These are phyloP conservation scores for Thysanoteuthis rhombus DNA, from an alignment of 2,888 invertebrate genomes.

Conservation along the genomic window DNA sequence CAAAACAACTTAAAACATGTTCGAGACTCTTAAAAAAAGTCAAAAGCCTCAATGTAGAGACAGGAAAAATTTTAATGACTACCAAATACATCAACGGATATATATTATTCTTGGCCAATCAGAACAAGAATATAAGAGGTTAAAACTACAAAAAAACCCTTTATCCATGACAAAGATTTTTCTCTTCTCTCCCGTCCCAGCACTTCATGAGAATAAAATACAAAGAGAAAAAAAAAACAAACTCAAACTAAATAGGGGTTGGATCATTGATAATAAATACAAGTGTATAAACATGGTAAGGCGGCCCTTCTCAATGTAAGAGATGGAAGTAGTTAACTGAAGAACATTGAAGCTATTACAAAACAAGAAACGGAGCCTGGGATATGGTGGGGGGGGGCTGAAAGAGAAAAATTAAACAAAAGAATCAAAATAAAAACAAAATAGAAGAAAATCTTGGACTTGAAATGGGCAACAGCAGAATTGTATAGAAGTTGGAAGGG, in stretches of 20 bases:
- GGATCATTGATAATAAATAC: neutral
- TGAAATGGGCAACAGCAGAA: neutral
- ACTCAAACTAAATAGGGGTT: neutral
- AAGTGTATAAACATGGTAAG: neutral
- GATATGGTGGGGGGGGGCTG: neutral
- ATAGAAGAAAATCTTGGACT: neutral
- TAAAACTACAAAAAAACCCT: neutral
- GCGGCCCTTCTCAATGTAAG: neutral
- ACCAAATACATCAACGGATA: neutral
- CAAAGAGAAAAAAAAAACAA: neutral
- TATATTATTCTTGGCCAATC: neutral
- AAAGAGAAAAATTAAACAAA: conserved; percentile 14
- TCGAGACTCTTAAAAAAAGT: neutral
- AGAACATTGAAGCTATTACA: conserved; percentile 13
- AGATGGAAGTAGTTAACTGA: conserved; percentile 17
- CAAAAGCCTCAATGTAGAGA: neutral
- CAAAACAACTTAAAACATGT: neutral
- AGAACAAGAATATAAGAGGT: neutral
- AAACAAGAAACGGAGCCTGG: neutral
- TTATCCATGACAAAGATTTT: neutral
- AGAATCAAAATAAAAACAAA: conserved; percentile 13
- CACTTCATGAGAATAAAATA: neutral
- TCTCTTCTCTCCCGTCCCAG: neutral
- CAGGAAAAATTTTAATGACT: neutral
- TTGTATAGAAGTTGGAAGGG: neutral